A percentile compares a stretch with the other conserved stretches of the same genome.
phyloP scores from a whole-genome alignment of 2,888 invertebrate genomes.

The Apotomis capreana region DNA sequence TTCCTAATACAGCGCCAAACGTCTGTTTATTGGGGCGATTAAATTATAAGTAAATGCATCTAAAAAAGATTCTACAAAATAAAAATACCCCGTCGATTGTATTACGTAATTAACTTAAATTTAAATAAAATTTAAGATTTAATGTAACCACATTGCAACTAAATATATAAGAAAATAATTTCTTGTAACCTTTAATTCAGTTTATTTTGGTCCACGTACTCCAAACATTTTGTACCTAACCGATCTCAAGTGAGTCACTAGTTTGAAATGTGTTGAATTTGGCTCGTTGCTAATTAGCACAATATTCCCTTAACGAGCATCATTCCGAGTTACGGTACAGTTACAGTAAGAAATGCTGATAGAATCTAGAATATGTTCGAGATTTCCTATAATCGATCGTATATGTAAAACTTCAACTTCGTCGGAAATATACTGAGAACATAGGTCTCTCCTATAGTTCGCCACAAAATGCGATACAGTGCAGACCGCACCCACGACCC shows the following conservation, averaged over 20 bases:
- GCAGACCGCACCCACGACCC: too few relatives aligned
- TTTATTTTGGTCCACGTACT: neutral
- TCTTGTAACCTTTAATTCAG: neutral
- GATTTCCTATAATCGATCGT: neutral
- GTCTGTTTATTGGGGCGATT: too few relatives aligned
- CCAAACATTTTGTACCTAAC: constrained; percentile 14
- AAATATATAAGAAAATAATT: neutral
- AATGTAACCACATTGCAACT: too few relatives aligned
- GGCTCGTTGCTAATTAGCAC: constrained; percentile 20
- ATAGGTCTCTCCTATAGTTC: too few relatives aligned
- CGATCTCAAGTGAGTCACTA: constrained; percentile 10
- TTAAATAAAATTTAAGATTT: too few relatives aligned
- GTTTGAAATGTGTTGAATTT: constrained; percentile 6
- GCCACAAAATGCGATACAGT: too few relatives aligned
- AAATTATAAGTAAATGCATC: too few relatives aligned
- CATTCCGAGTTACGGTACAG: constrained; percentile 19
- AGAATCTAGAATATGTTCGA: constrained; percentile 9
- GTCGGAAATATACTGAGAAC: too few relatives aligned
- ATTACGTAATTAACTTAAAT: too few relatives aligned
- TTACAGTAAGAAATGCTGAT: constrained; percentile 3
- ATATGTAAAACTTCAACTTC: neutral
- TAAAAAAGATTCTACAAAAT: neutral
- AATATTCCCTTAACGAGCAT: constrained; percentile 21
- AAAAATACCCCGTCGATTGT: neutral
- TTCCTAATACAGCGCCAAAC: too few relatives aligned